Conservation (phyloP, 2,113 vertebrate species). For the Poicephalus meyeri region DNA sequence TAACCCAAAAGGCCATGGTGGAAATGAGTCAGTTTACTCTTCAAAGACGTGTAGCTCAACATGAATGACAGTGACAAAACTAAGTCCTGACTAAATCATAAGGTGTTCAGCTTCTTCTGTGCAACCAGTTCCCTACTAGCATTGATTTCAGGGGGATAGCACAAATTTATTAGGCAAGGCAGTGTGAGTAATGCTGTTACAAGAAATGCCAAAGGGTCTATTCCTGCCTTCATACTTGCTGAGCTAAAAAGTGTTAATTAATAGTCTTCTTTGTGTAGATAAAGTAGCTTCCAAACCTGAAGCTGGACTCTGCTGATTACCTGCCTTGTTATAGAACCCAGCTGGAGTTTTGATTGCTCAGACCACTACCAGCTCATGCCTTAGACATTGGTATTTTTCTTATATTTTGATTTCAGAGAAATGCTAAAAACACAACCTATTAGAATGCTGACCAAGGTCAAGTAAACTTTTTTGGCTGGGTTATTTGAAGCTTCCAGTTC, state of each 20-base stretch:
- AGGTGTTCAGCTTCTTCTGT: neutral
- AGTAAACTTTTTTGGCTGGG: neutral
- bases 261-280: neutral
- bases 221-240: neutral
- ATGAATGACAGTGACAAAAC: neutral
- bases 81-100: neutral
- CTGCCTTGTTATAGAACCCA: neutral
- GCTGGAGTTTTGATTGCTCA: neutral
- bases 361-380: neutral
- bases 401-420: neutral
- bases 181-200: neutral
- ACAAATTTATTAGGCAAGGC: neutral
- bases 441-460: neutral
- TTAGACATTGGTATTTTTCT: neutral
- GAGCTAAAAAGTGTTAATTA: neutral
- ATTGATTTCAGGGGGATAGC: neutral
- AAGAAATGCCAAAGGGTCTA: neutral
- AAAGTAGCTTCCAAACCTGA: neutral
- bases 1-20: neutral
- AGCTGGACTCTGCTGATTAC: neutral
- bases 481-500: neutral
- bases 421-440: accelerated
- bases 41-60: neutral
- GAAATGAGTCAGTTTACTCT: neutral
- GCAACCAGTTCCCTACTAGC: neutral